Base-by-base conservation (phyloP, 2,888 invertebrate genomes). In the Plutella xylostella region DNA sequence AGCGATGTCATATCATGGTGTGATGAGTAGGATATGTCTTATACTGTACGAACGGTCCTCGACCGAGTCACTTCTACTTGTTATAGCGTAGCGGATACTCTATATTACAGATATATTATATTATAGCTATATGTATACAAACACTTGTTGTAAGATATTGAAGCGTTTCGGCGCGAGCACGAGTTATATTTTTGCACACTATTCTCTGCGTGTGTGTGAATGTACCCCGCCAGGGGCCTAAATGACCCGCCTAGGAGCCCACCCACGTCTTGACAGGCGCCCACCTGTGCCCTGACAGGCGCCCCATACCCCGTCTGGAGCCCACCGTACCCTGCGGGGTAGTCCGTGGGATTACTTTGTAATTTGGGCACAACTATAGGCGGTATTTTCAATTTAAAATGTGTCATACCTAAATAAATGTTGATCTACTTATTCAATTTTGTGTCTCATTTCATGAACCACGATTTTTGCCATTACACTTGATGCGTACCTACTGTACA, bases 1-100 rank as follows among this genome's bases (percentile, higher is more conserved):
- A 60, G 69, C 70, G 64, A 62, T 68, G 65, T 76, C 78, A 78
- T 78, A 78, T 79, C 77, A 78, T 65, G 65, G 67, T 74, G 78
- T 76, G 74, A 74, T 69, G 63, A 58, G 60, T 61, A 56, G 60
- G 45, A 38, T 50, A 48, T 50, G 45, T 49, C 22, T 45, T 43
- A 41, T 34, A 41, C 11, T 30, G 25, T n/a, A 38, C 46, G 35
- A 45, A 18, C 38, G 44, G n/a, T n/a, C 42, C 42, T 40, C 46
- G 46, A 40, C 51, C 39, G 38, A 52, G 43, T 48, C 45, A 47
- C 50, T 58, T 55, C 66, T 65, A 67, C 66, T 65, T 68, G 68
- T 69, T 69, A 63, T 54, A 57, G 56, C 61, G 61, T 69, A 61
- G 54, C 51, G 58, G 56, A 65, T 63, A 63, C 60, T 68, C 60